These are phyloP conservation scores for Lasioglossum figueresi DNA, from an alignment of 2,888 invertebrate species.

Conservation along the genomic window DNA sequence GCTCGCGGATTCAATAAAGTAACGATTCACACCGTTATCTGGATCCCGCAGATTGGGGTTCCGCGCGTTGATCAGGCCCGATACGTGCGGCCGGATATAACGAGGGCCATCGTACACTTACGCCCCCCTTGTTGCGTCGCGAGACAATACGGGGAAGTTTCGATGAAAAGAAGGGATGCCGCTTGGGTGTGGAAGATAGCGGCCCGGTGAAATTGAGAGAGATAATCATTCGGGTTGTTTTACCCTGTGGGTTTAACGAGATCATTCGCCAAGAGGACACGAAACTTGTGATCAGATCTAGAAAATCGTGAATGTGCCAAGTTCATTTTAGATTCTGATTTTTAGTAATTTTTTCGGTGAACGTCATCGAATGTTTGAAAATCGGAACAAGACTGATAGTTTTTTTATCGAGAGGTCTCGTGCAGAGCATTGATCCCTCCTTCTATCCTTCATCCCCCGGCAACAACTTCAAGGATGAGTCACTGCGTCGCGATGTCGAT, in stretches of 20 bases:
- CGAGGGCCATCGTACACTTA: slow-evolving; percentile 40
- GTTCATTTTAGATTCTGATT: background rate
- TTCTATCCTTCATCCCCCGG: slow-evolving; percentile 40
- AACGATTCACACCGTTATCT: slow-evolving; percentile 73
- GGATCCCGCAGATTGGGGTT: slow-evolving; percentile 72
- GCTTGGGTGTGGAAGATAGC: background rate
- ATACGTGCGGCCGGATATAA: slow-evolving; percentile 45
- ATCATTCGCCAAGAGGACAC: background rate
- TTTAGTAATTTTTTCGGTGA: background rate
- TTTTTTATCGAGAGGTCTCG: slow-evolving; percentile 43
- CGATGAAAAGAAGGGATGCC: background rate
- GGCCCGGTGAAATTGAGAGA: background rate
- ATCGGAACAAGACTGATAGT: slow-evolving; percentile 26
- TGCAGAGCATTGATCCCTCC: slow-evolving; percentile 36
- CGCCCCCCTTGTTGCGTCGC: slow-evolving; percentile 12
- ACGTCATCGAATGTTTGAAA: background rate
- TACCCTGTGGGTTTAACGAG: background rate
- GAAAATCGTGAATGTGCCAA: background rate
- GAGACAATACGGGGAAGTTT: slow-evolving; percentile 32
- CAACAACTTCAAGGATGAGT: slow-evolving; percentile 48
- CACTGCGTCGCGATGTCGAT: slow-evolving; percentile 52
- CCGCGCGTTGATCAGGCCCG: slow-evolving; percentile 49
- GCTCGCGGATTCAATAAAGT: slow-evolving; percentile 70
- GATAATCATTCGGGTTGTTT: background rate
- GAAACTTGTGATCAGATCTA: background rate